Conservation (phyloP, 2,797 vertebrate genomes). For the Clarias fuscus region DNA sequence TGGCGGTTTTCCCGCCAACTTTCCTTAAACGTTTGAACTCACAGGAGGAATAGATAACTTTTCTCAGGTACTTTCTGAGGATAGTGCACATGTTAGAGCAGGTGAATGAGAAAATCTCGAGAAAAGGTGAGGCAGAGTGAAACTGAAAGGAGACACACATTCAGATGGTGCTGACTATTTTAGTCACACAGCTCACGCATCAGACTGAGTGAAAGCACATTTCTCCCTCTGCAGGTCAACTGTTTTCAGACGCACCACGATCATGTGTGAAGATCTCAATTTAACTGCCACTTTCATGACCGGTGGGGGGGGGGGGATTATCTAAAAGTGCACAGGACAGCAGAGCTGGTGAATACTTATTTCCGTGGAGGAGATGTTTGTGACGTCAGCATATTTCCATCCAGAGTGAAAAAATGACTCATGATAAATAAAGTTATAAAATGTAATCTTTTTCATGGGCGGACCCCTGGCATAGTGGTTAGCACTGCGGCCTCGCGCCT, state of each 20-base stretch:
- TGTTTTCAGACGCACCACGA: no score
- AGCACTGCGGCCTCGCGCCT: no score
- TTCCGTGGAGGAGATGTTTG: background rate
- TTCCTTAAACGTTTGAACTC: background rate
- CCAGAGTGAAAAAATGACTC: background rate
- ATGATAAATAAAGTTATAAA: background rate
- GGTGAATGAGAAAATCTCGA: background rate
- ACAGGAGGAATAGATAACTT: background rate
- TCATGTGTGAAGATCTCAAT: no score
- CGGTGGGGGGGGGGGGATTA: background rate
- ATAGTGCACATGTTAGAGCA: no score
- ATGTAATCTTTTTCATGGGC: no score
- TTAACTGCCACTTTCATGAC: background rate
- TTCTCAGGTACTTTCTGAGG: background rate
- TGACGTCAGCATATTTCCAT: background rate
- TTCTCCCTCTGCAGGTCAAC: background rate
- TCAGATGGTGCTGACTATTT: background rate
- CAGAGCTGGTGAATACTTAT: background rate
- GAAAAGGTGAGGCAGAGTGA: slow-evolving; percentile 30
- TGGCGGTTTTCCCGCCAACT: background rate
- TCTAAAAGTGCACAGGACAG: background rate
- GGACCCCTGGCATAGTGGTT: no score
- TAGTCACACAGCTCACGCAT: background rate
- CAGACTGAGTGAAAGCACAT: background rate
- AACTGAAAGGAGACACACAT: slow-evolving; percentile 22